Evolutionary conservation across 2,888 invertebrate genomes (phyloP).

Genomic region (Mythimna impura): DNA sequence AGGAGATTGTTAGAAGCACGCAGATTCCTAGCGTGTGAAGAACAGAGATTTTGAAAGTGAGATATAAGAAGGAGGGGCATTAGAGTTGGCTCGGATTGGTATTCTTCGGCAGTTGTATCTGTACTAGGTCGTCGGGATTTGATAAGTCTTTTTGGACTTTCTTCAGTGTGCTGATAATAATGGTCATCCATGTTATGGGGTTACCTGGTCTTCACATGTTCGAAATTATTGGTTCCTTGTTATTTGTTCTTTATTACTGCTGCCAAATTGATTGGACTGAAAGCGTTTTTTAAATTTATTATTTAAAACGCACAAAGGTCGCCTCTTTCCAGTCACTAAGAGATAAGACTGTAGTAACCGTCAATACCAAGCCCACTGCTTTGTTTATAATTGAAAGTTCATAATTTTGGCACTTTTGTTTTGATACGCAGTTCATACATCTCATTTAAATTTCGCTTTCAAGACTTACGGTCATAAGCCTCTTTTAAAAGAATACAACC

Average conservation of each 20-base stretch:
- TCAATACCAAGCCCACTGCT: background rate
- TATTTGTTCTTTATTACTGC: no score
- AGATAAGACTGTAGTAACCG: constrained; percentile 19
- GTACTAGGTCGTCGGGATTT: background rate
- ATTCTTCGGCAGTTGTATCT: background rate
- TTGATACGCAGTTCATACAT: background rate
- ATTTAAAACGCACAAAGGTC: constrained; percentile 23
- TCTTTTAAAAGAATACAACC: background rate
- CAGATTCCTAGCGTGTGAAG: no score
- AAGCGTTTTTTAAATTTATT: background rate
- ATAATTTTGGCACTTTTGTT: background rate
- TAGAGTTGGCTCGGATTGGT: background rate
- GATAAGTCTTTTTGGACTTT: background rate
- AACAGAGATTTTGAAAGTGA: no score
- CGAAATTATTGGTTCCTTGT: background rate
- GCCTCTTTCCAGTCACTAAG: constrained; percentile 10
- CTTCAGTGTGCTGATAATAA: background rate
- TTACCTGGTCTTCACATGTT: no score
- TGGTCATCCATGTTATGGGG: background rate
- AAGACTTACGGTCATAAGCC: background rate
- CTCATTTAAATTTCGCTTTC: background rate
- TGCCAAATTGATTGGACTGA: no score
- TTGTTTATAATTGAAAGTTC: constrained; percentile 1
- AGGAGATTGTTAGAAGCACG: no score
- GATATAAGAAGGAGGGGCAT: background rate